A percentile compares a stretch with the other conserved stretches of the same genome.
Evolutionary conservation across 2,797 vertebrate genomes (phyloP).

Genomic region (Prionace glauca): DNA sequence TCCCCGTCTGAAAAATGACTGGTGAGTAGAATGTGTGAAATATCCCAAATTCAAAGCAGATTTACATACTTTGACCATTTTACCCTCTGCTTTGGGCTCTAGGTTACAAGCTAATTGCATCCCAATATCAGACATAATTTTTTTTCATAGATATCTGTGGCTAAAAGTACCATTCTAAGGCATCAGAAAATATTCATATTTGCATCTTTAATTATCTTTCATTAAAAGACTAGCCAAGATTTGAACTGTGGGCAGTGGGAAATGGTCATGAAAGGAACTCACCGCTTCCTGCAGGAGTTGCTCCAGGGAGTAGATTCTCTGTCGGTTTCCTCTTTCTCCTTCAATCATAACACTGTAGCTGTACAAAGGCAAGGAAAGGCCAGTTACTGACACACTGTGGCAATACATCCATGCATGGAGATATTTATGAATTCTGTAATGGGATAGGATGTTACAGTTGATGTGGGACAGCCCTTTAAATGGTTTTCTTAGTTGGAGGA

Average conservation of each 20-base stretch:
- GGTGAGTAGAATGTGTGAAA: not conserved
- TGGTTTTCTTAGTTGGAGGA: constrained; percentile 1
- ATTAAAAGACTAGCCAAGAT: not conserved
- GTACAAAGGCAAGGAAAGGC: constrained; percentile 13
- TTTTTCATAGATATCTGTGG: no score
- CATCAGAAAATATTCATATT: not conserved
- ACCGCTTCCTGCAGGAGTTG: constrained; percentile 91
- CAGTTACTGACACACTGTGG: not conserved
- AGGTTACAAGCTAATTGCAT: not conserved
- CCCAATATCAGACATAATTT: not conserved
- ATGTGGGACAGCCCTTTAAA: not conserved
- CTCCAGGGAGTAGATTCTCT: constrained; percentile 84
- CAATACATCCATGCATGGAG: not conserved
- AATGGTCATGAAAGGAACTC: constrained; percentile 50
- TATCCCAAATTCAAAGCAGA: not conserved
- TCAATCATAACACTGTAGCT: constrained; percentile 89
- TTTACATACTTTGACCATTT: not conserved
- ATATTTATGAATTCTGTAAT: constrained; percentile 19
- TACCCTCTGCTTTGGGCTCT: not conserved
- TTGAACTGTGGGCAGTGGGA: constrained; percentile 1
- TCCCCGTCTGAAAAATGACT: not conserved
- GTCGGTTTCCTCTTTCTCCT: constrained; percentile 84
- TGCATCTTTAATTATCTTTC: not conserved
- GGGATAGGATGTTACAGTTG: not conserved
- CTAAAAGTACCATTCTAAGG: not conserved